These are phyloP conservation scores for Sebastes nivosus DNA, from an alignment of 2,797 vertebrate genomes.

Conservation along the genomic window DNA sequence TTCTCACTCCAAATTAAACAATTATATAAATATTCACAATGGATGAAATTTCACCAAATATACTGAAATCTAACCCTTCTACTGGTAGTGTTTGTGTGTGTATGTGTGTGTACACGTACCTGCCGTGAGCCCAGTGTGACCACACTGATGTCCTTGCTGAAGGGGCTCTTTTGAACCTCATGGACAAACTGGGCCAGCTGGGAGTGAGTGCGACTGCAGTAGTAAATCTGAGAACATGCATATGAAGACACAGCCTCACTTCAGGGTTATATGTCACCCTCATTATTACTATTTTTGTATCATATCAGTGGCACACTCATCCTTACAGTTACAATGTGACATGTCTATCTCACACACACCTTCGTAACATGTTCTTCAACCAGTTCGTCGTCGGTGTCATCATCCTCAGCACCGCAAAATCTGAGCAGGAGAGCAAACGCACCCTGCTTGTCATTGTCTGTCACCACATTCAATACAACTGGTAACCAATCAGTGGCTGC, in stretches of 20 bases:
- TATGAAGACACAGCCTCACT: neutral
- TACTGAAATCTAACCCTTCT: neutral
- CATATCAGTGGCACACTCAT: neutral
- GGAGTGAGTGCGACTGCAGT: conserved; percentile 98
- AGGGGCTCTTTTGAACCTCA: conserved; percentile 96
- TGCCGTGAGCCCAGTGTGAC: conserved; percentile 93
- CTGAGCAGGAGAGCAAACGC: conserved; percentile 70
- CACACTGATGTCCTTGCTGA: conserved; percentile 85
- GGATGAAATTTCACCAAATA: neutral
- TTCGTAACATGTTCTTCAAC: conserved; percentile 95
- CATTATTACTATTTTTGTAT: neutral
- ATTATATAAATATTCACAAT: neutral
- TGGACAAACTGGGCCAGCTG: conserved; percentile 96
- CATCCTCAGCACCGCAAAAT: conserved; percentile 79
- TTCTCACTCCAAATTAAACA: neutral
- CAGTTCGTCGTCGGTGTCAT: conserved; percentile 87
- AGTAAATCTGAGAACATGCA: conserved; percentile 88
- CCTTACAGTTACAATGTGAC: neutral
- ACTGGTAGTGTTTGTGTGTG: neutral
- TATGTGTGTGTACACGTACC: conserved; percentile 72
- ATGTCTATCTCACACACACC: conserved; percentile 70
- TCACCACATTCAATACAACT: neutral
- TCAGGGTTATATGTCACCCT: neutral
- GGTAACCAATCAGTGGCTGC: too few relatives aligned
- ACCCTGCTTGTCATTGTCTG: neutral